These are phyloP conservation scores for Dallia pectoralis DNA, from an alignment of 2,797 vertebrate species.

Conservation along the genomic window DNA sequence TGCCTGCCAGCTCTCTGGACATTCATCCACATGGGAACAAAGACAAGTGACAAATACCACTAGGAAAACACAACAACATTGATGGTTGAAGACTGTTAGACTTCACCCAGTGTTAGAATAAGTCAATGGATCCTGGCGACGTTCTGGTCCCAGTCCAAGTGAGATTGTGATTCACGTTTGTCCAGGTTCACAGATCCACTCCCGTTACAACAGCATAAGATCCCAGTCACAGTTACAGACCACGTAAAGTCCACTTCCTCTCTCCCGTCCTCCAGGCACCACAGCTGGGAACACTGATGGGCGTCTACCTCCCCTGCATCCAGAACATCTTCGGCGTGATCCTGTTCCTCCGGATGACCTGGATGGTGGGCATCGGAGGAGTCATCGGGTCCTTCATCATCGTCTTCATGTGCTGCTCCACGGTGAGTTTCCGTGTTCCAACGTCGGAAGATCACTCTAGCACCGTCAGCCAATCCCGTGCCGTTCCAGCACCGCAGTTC, in stretches of 20 bases:
- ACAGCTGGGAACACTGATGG: conserved; percentile 96
- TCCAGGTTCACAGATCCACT: not conserved
- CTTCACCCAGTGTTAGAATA: too few relatives aligned
- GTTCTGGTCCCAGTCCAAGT: too few relatives aligned
- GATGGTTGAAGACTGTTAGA: too few relatives aligned
- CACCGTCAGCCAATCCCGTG: too few relatives aligned
- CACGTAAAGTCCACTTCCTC: not conserved
- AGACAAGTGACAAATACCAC: too few relatives aligned
- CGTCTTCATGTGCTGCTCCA: conserved; percentile 97
- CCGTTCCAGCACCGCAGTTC: too few relatives aligned
- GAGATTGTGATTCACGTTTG: too few relatives aligned
- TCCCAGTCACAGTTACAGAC: not conserved
- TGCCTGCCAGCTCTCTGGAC: too few relatives aligned
- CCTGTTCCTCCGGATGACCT: conserved; percentile 96
- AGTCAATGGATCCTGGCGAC: too few relatives aligned
- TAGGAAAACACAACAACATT: too few relatives aligned
- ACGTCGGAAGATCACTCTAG: too few relatives aligned
- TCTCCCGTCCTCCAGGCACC: conserved; percentile 78
- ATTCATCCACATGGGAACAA: too few relatives aligned
- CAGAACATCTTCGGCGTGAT: conserved; percentile 99
- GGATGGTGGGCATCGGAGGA: conserved; percentile 94
- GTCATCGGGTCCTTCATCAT: conserved; percentile 94
- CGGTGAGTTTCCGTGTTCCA: conserved; percentile 81
- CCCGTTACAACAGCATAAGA: not conserved
- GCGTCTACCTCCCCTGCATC: conserved; percentile 95